Conservation (phyloP, 2,113 vertebrate genomes). For the Gasterosteus nipponicus region DNA sequence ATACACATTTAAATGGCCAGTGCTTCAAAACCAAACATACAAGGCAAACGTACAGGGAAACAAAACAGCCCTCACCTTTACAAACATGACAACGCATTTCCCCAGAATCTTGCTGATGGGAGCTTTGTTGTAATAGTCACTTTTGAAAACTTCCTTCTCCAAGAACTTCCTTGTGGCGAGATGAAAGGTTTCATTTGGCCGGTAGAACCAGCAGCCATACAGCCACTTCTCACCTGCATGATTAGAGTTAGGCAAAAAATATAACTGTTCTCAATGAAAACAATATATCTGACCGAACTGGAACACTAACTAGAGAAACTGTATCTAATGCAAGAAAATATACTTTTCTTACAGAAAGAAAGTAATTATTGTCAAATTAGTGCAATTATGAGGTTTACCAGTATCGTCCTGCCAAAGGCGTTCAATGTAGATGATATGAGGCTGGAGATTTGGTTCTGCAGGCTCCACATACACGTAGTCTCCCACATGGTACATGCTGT, state of each 20-base stretch:
- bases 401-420: constrained; percentile 96
- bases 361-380: neutral
- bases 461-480: constrained; percentile 98
- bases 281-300: neutral
- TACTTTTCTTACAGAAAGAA: neutral
- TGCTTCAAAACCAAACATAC: neutral
- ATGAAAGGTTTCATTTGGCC: constrained; percentile 98
- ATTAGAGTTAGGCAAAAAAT: neutral
- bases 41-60: neutral
- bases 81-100: constrained; percentile 99
- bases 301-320: neutral
- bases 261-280: neutral
- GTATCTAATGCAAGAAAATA: neutral
- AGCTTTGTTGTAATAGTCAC: constrained; percentile 99
- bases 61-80: constrained; percentile 86
- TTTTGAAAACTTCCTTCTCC: constrained; percentile 99
- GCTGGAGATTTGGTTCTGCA: constrained; percentile 91
- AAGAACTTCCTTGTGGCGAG: constrained; percentile 97
- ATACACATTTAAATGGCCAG: neutral
- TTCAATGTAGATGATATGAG: constrained; percentile 98
- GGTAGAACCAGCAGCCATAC: constrained; percentile 99
- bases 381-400: constrained; percentile 81
- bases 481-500: constrained; percentile 97
- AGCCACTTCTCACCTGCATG: constrained; percentile 95
- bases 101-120: constrained; percentile 97